These are phyloP conservation scores for Myxocyprinus asiaticus DNA, from an alignment of 2,113 vertebrate species.

Conservation along the genomic window DNA sequence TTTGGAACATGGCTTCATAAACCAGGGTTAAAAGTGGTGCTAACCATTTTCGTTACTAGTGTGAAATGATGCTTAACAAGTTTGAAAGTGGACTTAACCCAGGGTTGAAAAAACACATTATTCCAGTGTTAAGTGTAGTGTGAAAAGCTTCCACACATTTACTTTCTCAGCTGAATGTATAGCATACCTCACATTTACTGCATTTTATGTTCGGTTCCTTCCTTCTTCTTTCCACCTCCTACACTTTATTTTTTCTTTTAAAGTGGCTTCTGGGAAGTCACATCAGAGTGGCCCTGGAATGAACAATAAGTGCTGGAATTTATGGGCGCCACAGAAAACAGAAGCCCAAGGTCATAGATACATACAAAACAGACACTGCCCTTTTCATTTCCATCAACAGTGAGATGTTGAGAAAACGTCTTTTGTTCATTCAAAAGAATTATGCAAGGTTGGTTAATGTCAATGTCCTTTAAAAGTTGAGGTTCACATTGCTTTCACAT, in stretches of 20 bases:
- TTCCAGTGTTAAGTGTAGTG: background rate
- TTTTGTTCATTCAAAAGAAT: slow-evolving; percentile 46
- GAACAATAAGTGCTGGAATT: slow-evolving; percentile 63
- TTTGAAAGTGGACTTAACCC: background rate
- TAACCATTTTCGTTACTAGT: too few species aligned
- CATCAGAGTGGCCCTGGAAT: slow-evolving; percentile 27
- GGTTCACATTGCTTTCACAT: too few species aligned
- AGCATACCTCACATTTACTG: slow-evolving; percentile 55
- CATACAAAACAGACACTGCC: slow-evolving; percentile 38
- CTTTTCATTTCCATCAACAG: slow-evolving; percentile 44
- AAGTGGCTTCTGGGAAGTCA: slow-evolving; percentile 45
- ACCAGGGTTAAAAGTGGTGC: too few species aligned
- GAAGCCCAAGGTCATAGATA: slow-evolving; percentile 37
- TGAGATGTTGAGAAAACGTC: slow-evolving; percentile 47
- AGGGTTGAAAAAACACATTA: background rate
- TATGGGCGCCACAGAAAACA: slow-evolving; percentile 61
- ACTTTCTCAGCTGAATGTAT: slow-evolving; percentile 46
- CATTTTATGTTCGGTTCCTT: slow-evolving; percentile 45
- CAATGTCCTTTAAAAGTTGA: background rate
- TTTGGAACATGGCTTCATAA: too few species aligned
- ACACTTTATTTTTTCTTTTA: slow-evolving; percentile 24
- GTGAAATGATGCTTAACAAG: background rate
- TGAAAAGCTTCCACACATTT: slow-evolving; percentile 20
- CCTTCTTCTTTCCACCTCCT: slow-evolving; percentile 9
- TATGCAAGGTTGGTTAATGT: slow-evolving; percentile 12